Conservation (phyloP, 1,140 invertebrate genomes). For the Anadara kagoshimensis region DNA sequence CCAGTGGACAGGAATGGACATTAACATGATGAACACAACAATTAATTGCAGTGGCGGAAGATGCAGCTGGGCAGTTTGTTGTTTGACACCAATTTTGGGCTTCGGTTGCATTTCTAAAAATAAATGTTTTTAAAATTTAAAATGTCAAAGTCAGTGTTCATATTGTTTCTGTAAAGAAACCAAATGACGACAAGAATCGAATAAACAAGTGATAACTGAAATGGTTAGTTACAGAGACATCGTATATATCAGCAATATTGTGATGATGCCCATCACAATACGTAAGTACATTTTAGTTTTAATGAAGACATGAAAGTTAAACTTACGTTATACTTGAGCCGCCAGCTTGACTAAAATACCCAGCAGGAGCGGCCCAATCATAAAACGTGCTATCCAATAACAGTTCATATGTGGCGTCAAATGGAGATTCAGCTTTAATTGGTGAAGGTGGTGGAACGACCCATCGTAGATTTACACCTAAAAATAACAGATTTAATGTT, state of each 20-base stretch:
- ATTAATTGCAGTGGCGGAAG: conserved; percentile 47
- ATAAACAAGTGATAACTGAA: too few relatives aligned
- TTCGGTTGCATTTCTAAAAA: conserved; percentile 33
- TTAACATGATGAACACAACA: conserved; percentile 67
- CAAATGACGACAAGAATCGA: too few relatives aligned
- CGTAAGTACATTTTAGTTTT: too few relatives aligned
- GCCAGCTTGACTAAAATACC: conserved; percentile 32
- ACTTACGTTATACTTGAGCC: conserved; percentile 34
- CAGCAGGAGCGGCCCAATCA: conserved; percentile 44
- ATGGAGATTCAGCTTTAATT: conserved; percentile 42
- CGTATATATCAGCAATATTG: too few relatives aligned
- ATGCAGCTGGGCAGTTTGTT: conserved; percentile 44
- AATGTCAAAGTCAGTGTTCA: too few relatives aligned
- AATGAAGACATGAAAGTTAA: too few relatives aligned
- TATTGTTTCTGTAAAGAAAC: too few relatives aligned
- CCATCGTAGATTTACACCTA: conserved; percentile 52
- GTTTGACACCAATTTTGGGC: conserved; percentile 58
- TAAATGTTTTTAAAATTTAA: not conserved
- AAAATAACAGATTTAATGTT: not conserved
- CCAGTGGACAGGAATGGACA: conserved; percentile 61
- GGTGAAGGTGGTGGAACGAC: conserved; percentile 42
- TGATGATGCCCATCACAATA: too few relatives aligned
- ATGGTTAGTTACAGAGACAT: too few relatives aligned
- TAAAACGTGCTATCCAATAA: conserved; percentile 42
- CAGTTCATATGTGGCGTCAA: conserved; percentile 53